A percentile compares a stretch with the other conserved stretches of the same genome.
Evolutionary conservation across 1,140 invertebrate species (phyloP).

Genomic region (Oryctes rhinoceros): DNA sequence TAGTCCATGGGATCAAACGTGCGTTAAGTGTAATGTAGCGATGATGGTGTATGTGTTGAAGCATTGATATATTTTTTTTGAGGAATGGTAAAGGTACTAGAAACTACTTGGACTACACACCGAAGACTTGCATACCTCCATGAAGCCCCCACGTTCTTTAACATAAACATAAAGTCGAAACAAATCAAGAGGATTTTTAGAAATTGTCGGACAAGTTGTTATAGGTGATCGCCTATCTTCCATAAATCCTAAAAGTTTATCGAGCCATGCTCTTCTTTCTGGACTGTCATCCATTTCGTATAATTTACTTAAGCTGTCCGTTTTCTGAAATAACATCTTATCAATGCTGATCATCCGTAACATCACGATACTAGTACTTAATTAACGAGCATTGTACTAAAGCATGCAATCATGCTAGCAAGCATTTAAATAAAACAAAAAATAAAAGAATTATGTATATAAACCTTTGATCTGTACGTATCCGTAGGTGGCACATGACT

Average conservation of each 20-base stretch:
- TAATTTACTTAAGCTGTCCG: conserved; percentile 89
- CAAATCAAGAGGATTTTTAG: conserved; percentile 97
- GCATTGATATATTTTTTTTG: conserved; percentile 22
- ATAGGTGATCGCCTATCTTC: conserved; percentile 93
- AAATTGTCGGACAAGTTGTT: conserved; percentile 94
- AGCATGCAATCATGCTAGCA: conserved; percentile 56
- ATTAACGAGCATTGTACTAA: conserved; percentile 32
- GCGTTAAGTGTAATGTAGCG: background rate
- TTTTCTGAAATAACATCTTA: conserved; percentile 70
- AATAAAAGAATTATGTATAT: conserved; percentile 54
- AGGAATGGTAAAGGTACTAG: conserved; percentile 35
- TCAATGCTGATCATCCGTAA: background rate
- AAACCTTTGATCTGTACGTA: conserved; percentile 87
- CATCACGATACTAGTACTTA: background rate
- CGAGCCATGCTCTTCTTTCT: conserved; percentile 88
- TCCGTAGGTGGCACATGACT: conserved; percentile 90
- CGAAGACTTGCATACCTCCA: conserved; percentile 81
- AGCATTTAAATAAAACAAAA: conserved; percentile 48
- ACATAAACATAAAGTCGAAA: conserved; percentile 95
- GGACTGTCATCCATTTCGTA: conserved; percentile 97
- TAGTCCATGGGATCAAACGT: background rate
- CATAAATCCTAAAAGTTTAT: conserved; percentile 92
- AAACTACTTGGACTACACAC: conserved; percentile 35
- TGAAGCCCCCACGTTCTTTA: conserved; percentile 95
- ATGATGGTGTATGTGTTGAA: conserved; percentile 14